Evolutionary conservation across 2,888 invertebrate genomes (phyloP).

Genomic region (Plagodis dolabraria): DNA sequence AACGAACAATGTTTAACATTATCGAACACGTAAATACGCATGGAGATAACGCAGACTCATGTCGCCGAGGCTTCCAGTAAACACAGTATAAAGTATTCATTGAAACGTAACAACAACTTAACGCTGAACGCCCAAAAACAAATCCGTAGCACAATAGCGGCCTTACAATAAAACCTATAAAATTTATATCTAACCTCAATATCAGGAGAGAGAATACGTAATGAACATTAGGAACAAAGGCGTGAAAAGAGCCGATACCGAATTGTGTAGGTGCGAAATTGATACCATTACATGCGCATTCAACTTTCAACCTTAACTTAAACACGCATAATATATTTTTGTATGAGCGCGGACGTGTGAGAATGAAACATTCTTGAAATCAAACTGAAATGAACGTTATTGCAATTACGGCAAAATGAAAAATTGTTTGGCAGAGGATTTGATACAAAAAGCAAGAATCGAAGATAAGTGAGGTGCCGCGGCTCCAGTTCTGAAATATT

Average conservation of each 20-base stretch:
- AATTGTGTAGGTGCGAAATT: constrained; percentile 73
- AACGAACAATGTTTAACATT: constrained; percentile 1
- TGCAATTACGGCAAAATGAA: constrained; percentile 32
- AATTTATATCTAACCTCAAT: constrained; percentile 75
- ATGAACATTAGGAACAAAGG: constrained; percentile 81
- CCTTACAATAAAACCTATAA: constrained; percentile 71
- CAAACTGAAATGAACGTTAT: constrained; percentile 45
- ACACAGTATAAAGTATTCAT: constrained; percentile 56
- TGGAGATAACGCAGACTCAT: constrained; percentile 16
- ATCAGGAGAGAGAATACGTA: constrained; percentile 78
- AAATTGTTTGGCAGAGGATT: constrained; percentile 13
- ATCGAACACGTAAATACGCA: background rate
- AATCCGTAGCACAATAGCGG: constrained; percentile 63
- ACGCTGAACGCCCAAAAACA: constrained; percentile 54
- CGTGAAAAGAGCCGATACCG: constrained; percentile 75
- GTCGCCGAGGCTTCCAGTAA: constrained; percentile 46
- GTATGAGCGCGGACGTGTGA: constrained; percentile 32
- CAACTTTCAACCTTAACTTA: constrained; percentile 45
- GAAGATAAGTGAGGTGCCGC: constrained; percentile 72
- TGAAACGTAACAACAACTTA: constrained; percentile 45
- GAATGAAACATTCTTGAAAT: constrained; percentile 49
- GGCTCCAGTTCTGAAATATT: constrained; percentile 70
- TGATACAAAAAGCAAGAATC: constrained; percentile 56
- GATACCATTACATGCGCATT: constrained; percentile 43
- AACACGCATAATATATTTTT: constrained; percentile 46